Conservation (phyloP, 1,140 invertebrate genomes). For the Ylistrum balloti region DNA sequence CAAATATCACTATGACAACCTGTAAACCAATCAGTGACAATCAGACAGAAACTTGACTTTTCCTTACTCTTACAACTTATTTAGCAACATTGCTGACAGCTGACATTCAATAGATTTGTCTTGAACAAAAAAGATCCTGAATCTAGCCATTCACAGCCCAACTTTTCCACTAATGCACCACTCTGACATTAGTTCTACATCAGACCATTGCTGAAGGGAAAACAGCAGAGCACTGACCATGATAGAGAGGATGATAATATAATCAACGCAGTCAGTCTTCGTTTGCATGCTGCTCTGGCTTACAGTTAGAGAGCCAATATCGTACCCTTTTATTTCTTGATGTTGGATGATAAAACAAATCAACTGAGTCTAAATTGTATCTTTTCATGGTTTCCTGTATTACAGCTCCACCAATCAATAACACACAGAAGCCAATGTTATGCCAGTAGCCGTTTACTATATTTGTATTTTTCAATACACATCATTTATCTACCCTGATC, state of each 20-base stretch:
- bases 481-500: background rate
- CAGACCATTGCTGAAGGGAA: background rate
- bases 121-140: background rate
- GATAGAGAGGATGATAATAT: background rate
- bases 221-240: background rate
- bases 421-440: background rate
- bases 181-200: background rate
- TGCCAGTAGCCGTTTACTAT: background rate
- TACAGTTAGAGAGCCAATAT: slow-evolving; percentile 17
- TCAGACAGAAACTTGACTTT: background rate
- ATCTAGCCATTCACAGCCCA: background rate
- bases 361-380: background rate
- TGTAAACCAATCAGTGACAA: slow-evolving; percentile 2
- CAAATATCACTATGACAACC: slow-evolving; percentile 4
- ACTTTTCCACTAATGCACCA: slow-evolving; percentile 6
- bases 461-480: background rate
- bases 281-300: background rate
- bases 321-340: background rate
- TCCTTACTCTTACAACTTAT: background rate
- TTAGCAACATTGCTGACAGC: background rate
- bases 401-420: background rate
- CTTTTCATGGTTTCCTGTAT: background rate
- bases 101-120: background rate
- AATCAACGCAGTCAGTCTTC: background rate
- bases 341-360: background rate